Base-by-base conservation (phyloP, 2,797 vertebrate genomes). In the Xerus rutilus region DNA sequence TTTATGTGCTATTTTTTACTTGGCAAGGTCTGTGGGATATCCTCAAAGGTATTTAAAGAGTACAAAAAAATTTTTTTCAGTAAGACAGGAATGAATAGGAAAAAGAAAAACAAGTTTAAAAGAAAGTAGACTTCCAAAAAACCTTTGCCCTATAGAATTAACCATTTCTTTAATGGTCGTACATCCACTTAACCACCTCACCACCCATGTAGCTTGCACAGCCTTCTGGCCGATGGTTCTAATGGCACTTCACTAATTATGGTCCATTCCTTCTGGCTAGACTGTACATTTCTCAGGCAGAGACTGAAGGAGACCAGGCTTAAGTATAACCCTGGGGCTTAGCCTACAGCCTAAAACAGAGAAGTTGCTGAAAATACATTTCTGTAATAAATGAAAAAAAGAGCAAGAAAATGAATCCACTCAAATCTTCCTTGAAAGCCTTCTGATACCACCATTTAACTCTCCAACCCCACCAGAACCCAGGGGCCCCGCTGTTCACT, bases 1-100 rank as follows among this genome's bases (percentile, higher is more conserved):
- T 85, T 90, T 81, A 93, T 82, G 82, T 86, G 93, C 86, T 93
- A 85, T 94, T 96, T 97, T 62, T 96, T 86, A 95, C 47, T 93
- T 95, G 88, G 85, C 82, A 54, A 76, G 82, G 57, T 88, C 89
- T 97, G 64, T 69, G 43, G 35, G 74, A 92, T 95, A 95, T 79
- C 86, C 70, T 92, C 77, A 92, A 92, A 96, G 70, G 72, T 91
- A 89, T 83, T 96, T 91, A 78, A 95, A 94, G 89, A 74, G 69
- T 43, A 49, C n/a, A 79, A 49, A 89, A 94, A 49, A 88, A 23
- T 49, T 57, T 20, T 90, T 65, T 85, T 39, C 28, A 65, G 62
- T 14, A 78, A 97, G 59, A 59, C 32, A 83, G 54, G n/a, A 70
- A 77, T 85, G 43, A 91, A 62, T 28, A 70, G 35, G 52, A 78